phyloP scores from a whole-genome alignment of 2,888 invertebrate genomes.

The Arge pagana region DNA sequence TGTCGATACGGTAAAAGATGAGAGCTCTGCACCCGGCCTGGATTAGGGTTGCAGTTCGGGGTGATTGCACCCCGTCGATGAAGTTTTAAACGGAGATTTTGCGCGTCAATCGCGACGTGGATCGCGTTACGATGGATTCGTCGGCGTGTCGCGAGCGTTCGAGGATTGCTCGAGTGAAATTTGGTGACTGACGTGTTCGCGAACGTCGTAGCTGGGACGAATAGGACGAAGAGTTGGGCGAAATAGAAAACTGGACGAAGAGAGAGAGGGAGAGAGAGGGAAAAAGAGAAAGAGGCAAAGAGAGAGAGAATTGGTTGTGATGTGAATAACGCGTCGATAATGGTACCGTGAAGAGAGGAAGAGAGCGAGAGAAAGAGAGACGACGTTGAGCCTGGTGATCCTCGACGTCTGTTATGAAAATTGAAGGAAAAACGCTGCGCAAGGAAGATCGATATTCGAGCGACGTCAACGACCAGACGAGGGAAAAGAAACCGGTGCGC shows the following conservation, averaged over 20 bases:
- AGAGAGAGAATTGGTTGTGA: too few species aligned
- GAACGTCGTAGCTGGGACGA: slow-evolving; percentile 1
- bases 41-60: slow-evolving; percentile 41
- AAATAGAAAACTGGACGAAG: neutral
- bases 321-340: too few species aligned
- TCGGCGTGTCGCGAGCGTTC: slow-evolving; percentile 5
- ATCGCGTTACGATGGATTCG: neutral
- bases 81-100: neutral
- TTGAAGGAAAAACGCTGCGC: too few species aligned
- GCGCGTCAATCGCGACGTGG: neutral
- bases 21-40: slow-evolving; percentile 43
- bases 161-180: slow-evolving; percentile 4
- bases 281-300: slow-evolving; percentile 1
- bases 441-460: neutral
- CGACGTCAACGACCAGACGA: too few species aligned
- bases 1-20: too few species aligned
- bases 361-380: too few species aligned
- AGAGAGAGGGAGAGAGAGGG: neutral
- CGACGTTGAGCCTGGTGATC: slow-evolving; percentile 33
- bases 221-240: too few species aligned
- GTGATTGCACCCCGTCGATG: neutral
- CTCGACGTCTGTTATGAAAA: slow-evolving; percentile 36
- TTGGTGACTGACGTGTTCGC: neutral
- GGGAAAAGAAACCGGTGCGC: too few species aligned
- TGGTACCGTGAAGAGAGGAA: too few species aligned